Evolutionary conservation across 2,797 vertebrate genomes (phyloP).

Genomic region (Leptatherina wallacei): DNA sequence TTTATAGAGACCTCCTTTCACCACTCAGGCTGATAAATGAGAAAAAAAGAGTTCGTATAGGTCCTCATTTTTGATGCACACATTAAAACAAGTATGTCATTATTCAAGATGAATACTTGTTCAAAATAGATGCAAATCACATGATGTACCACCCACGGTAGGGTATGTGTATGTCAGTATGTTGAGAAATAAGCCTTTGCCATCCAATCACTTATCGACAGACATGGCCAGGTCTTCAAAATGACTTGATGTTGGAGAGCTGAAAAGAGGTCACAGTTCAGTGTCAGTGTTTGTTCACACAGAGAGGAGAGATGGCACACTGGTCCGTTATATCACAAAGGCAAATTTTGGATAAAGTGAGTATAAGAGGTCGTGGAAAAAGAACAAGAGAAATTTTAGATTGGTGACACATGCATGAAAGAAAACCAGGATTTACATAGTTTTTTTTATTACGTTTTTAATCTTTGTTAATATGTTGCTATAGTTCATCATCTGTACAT

Average conservation of each 20-base stretch:
- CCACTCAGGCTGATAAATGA: neutral
- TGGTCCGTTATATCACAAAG: constrained; percentile 40
- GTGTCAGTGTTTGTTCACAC: constrained; percentile 53
- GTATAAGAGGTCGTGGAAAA: neutral
- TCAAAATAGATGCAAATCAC: neutral
- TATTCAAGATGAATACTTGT: neutral
- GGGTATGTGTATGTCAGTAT: neutral
- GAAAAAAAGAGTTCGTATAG: neutral
- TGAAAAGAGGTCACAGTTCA: constrained; percentile 52
- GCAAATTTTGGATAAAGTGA: constrained; percentile 23
- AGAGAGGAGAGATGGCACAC: constrained; percentile 30
- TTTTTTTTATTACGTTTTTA: neutral
- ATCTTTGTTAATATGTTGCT: neutral
- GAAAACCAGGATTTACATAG: neutral
- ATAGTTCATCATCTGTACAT: neutral
- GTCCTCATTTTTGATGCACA: too few relatives aligned
- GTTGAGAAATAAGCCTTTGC: neutral
- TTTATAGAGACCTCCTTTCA: neutral
- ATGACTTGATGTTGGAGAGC: constrained; percentile 42
- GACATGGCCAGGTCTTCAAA: constrained; percentile 24
- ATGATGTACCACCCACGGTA: neutral
- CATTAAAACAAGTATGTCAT: neutral
- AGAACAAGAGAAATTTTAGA: constrained; percentile 3
- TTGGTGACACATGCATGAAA: neutral
- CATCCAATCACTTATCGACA: constrained; percentile 24